Conservation (phyloP, 2,113 vertebrate species). For the Pseudopipra pipra region DNA sequence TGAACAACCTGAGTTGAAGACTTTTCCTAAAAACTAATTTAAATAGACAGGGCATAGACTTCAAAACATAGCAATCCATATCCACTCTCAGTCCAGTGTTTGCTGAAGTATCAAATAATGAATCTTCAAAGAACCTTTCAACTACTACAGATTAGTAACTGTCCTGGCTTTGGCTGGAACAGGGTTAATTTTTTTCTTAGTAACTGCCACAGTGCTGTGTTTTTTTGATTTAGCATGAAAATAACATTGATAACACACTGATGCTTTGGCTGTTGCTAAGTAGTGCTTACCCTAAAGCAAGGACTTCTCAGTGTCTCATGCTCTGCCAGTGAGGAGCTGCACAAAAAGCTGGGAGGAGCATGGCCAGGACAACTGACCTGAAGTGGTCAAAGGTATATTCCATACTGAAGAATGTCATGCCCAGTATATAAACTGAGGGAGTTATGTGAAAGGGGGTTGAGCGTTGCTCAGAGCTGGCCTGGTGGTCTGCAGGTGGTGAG, state of each 20-base stretch:
- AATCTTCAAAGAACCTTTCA: background rate
- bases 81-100: background rate
- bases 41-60: background rate
- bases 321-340: background rate
- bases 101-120: background rate
- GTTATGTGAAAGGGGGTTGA: background rate
- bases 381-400: background rate
- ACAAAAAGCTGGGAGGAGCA: background rate
- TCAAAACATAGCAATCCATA: background rate
- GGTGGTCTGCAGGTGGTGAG: background rate
- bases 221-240: background rate
- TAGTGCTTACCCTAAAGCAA: background rate
- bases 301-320: background rate
- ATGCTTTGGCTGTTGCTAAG: background rate
- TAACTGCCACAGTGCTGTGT: background rate
- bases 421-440: background rate
- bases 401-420: background rate
- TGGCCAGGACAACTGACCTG: background rate
- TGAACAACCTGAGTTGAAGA: background rate
- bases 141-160: background rate
- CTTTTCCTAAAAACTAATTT: background rate
- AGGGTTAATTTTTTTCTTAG: background rate
- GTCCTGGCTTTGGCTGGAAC: background rate
- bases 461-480: too few species aligned
- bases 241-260: background rate